Conservation (phyloP, 2,797 vertebrate species). For the Yasuhikotakia modesta region DNA sequence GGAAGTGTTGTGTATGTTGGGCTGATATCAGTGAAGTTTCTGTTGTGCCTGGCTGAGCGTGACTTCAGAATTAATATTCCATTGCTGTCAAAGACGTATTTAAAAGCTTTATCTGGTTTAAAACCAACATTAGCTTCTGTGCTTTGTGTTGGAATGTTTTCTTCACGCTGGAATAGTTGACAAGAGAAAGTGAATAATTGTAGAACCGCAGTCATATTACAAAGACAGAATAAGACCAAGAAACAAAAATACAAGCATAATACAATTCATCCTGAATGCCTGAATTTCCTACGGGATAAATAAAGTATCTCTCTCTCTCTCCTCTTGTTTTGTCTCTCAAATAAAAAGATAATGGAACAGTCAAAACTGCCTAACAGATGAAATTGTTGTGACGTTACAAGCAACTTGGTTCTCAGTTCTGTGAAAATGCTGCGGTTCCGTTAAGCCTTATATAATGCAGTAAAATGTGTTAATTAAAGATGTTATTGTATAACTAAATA, state of each 20-base stretch:
- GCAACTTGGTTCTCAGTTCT: background rate
- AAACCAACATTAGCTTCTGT: conserved; percentile 37
- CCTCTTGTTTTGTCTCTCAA: no score
- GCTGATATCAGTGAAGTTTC: conserved; percentile 28
- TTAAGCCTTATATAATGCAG: no score
- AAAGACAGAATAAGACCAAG: background rate
- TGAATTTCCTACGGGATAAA: no score
- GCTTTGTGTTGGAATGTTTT: background rate
- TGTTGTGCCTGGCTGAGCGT: conserved; percentile 63
- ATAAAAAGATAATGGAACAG: background rate
- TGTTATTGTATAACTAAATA: no score
- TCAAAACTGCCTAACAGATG: background rate
- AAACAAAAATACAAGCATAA: background rate
- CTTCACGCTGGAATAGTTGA: background rate
- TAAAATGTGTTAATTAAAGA: no score
- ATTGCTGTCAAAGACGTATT: conserved; percentile 30
- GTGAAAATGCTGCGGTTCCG: no score
- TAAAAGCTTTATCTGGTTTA: conserved; percentile 47
- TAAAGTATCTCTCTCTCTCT: no score
- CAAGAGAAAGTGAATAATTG: conserved; percentile 6
- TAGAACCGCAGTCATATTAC: background rate
- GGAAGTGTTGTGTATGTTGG: conserved; percentile 25
- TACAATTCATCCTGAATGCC: no score
- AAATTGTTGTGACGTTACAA: background rate
- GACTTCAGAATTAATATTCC: conserved; percentile 24